A percentile compares a stretch with the other conserved stretches of the same genome.
Conservation (phyloP, 2,888 invertebrate genomes). For the Drosophila subquinaria region DNA sequence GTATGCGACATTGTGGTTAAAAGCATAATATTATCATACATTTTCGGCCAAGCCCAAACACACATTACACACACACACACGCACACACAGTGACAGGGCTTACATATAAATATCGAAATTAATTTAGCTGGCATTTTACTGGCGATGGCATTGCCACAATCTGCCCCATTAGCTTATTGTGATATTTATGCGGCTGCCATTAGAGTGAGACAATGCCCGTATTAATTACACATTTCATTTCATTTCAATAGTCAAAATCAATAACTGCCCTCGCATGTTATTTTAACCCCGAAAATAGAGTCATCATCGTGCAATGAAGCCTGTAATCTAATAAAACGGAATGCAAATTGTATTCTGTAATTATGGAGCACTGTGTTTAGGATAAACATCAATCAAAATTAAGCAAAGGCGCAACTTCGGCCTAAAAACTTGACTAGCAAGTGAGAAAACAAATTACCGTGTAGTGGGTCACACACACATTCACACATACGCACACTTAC, state of each 20-base stretch:
- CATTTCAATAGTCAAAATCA: constrained; percentile 62
- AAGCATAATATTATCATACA: constrained; percentile 76
- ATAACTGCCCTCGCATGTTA: constrained; percentile 36
- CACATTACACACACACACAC: constrained; percentile 25
- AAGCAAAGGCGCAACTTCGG: constrained; percentile 26
- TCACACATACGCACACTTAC: constrained; percentile 13
- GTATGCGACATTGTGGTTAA: constrained; percentile 76
- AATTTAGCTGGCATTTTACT: constrained; percentile 69
- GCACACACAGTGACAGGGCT: constrained; percentile 18
- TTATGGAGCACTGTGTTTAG: constrained; percentile 54
- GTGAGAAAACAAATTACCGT: constrained; percentile 71
- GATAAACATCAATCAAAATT: constrained; percentile 72
- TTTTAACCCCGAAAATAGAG: constrained; percentile 50
- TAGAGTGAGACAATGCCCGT: constrained; percentile 67
- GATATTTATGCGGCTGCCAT: constrained; percentile 68
- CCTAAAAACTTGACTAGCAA: constrained; percentile 47
- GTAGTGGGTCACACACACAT: constrained; percentile 59
- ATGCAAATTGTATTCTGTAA: constrained; percentile 66
- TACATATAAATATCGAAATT: constrained; percentile 61
- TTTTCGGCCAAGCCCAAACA: constrained; percentile 33
- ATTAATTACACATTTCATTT: constrained; percentile 79
- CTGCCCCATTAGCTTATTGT: constrained; percentile 64
- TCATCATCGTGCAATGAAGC: constrained; percentile 48
- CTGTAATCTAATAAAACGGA: constrained; percentile 70
- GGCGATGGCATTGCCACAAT: constrained; percentile 2